A percentile compares a stretch with the other conserved stretches of the same genome.
Evolutionary conservation across 2,113 vertebrate genomes (phyloP).

Genomic region (Phrynosoma blainvillii): DNA sequence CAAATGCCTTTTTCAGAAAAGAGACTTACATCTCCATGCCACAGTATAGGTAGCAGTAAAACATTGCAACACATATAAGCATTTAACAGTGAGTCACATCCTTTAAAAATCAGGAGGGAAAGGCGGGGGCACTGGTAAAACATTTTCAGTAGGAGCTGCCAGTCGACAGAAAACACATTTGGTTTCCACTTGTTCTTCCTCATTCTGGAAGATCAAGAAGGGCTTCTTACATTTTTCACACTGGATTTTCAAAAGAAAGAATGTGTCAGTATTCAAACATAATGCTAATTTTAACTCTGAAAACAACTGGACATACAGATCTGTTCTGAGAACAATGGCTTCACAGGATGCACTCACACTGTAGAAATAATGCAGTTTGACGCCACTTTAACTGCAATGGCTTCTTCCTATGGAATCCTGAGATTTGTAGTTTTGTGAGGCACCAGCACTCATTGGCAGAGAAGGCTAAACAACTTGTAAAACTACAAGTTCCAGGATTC

Average conservation of each 20-base stretch:
- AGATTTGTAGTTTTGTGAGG: too few relatives aligned
- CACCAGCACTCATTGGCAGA: too few relatives aligned
- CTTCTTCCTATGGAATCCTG: too few relatives aligned
- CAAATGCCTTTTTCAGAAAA: slow-evolving; percentile 1
- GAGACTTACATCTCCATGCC: background rate
- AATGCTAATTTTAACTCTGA: background rate
- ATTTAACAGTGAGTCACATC: background rate
- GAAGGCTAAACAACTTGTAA: too few relatives aligned
- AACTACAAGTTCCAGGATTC: too few relatives aligned
- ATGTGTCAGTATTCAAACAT: slow-evolving; percentile 9
- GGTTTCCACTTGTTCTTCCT: slow-evolving; percentile 23
- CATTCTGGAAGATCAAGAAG: slow-evolving; percentile 56
- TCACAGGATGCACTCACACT: too few relatives aligned
- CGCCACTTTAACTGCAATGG: too few relatives aligned
- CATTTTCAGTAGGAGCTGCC: background rate
- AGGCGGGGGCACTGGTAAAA: background rate
- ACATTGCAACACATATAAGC: too few relatives aligned
- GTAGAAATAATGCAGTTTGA: too few relatives aligned
- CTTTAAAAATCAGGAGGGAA: slow-evolving; percentile 36
- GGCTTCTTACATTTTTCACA: slow-evolving; percentile 65
- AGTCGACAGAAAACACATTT: slow-evolving; percentile 66
- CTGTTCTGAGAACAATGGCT: background rate
- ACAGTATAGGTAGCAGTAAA: background rate
- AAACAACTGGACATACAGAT: background rate
- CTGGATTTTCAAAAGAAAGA: slow-evolving; percentile 46